Percentiles rank a stretch among this genome's conserved stretches.
Conservation (phyloP, 2,888 invertebrate genomes). For the Hyppa rectilinea region DNA sequence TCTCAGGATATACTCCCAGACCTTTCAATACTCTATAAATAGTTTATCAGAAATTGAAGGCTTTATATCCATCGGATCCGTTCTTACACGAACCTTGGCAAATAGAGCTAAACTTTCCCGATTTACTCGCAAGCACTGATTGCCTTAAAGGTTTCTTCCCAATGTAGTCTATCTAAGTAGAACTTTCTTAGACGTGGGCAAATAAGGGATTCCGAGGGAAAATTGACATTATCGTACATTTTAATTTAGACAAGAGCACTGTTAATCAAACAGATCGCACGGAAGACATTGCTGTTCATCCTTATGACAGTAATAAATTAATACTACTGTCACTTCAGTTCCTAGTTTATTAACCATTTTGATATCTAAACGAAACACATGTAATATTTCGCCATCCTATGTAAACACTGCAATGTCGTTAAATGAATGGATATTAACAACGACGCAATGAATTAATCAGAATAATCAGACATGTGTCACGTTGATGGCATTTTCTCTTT, state of each 20-base stretch:
- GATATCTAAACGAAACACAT: constrained; percentile 39
- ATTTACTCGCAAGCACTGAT: constrained; percentile 24
- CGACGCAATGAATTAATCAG: constrained; percentile 51
- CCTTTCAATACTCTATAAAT: constrained; percentile 43
- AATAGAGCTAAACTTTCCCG: constrained; percentile 40
- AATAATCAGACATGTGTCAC: constrained; percentile 60
- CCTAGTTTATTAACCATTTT: constrained; percentile 26
- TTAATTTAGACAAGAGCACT: not conserved
- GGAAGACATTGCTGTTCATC: not conserved
- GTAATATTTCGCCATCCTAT: constrained; percentile 32
- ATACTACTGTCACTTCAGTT: constrained; percentile 1
- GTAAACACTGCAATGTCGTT: constrained; percentile 46
- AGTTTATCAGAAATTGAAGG: constrained; percentile 40
- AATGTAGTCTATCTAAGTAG: constrained; percentile 3
- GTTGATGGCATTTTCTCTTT: constrained; percentile 61
- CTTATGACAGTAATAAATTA: constrained; percentile 14
- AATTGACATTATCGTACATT: not conserved
- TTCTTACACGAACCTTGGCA: constrained; percentile 32
- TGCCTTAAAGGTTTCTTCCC: constrained; percentile 12
- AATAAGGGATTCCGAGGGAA: not conserved
- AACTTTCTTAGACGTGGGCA: not conserved
- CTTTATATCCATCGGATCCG: constrained; percentile 35
- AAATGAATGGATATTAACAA: constrained; percentile 45
- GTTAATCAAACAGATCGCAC: not conserved
- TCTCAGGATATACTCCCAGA: constrained; percentile 25